phyloP scores from a whole-genome alignment of 2,888 invertebrate species.

The Terebella lapidaria region DNA sequence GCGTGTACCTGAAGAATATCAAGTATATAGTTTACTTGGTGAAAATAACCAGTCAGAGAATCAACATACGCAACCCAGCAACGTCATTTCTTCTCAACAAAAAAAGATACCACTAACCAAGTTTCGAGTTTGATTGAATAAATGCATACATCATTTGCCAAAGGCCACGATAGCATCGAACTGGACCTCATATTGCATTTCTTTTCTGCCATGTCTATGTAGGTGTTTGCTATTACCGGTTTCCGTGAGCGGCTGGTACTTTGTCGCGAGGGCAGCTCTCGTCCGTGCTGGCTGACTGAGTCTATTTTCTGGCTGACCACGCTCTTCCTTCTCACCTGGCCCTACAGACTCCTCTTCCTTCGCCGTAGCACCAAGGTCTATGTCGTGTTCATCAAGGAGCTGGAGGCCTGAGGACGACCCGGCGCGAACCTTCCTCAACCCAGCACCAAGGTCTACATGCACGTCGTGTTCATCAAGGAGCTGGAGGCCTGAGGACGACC shows the following conservation, averaged over 20 bases:
- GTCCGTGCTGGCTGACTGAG: constrained; percentile 3
- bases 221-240: constrained; percentile 10
- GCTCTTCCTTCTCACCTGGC: constrained; percentile 11
- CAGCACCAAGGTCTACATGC: constrained; percentile 4
- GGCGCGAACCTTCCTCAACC: background rate
- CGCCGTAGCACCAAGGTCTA: constrained; percentile 1
- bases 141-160: too few species aligned
- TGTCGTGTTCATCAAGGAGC: constrained; percentile 10
- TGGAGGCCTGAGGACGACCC: background rate
- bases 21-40: too few species aligned
- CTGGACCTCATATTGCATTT: too few species aligned
- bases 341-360: constrained; percentile 10
- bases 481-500: background rate
- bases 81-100: too few species aligned
- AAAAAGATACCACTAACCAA: too few species aligned
- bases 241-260: background rate
- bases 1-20: too few species aligned
- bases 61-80: too few species aligned
- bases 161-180: too few species aligned
- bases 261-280: background rate
- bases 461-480: constrained; percentile 11
- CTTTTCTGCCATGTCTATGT: too few species aligned
- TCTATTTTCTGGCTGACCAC: constrained; percentile 5
- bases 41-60: background rate
- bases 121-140: too few species aligned